Evolutionary conservation across 2,113 vertebrate species (phyloP).

Genomic region (Pandion haliaetus): DNA sequence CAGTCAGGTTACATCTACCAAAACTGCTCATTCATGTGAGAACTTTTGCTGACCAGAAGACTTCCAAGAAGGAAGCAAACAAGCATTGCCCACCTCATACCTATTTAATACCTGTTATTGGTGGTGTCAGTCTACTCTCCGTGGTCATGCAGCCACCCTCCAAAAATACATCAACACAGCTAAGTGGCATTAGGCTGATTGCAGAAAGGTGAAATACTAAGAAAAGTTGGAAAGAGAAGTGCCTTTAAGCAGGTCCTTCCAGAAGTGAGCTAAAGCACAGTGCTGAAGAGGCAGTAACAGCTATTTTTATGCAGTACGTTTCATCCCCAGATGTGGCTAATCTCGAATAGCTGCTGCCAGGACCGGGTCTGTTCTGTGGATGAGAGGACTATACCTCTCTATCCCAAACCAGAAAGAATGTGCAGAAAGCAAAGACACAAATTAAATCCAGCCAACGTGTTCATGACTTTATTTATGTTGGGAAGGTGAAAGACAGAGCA

Average conservation of each 20-base stretch:
- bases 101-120: neutral
- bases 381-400: neutral
- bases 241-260: neutral
- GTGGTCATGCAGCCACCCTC: neutral
- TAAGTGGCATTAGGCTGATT: neutral
- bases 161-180: neutral
- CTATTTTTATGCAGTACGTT: neutral
- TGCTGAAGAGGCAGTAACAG: neutral
- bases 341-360: neutral
- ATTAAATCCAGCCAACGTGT: neutral
- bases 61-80: neutral
- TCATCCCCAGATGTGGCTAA: neutral
- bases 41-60: neutral
- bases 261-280: neutral
- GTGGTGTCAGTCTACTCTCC: neutral
- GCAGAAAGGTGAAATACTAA: neutral
- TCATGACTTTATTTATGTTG: conserved; percentile 36
- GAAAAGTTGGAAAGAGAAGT: neutral
- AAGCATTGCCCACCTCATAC: neutral
- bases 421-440: neutral
- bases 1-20: neutral
- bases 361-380: neutral
- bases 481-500: conserved; percentile 23
- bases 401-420: neutral
- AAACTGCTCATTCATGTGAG: neutral